Base-by-base conservation (phyloP, 2,113 vertebrate genomes). In the Syngnathus typhle region DNA sequence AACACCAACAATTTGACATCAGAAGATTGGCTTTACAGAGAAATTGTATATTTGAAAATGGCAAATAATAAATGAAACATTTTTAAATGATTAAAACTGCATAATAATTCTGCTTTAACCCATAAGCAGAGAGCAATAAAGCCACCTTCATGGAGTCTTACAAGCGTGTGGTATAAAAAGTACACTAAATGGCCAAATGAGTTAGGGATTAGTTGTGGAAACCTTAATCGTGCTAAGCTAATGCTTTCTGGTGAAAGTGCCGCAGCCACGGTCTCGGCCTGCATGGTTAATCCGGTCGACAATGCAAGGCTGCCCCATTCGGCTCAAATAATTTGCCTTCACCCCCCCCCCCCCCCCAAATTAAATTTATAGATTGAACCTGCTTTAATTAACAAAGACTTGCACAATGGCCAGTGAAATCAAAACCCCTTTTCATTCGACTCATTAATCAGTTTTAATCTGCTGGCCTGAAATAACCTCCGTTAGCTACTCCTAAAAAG, bases 121-220 rank as follows among this genome's bases (percentile, higher is more conserved):
- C 75, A 76, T 84, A 80, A 83, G 47, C 19, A n/a, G 10, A 52
- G 69, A 66, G 66, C 12, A 71, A 76, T 68, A 72, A 51, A 51
- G 19, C 18, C 8, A 51, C 43, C 70, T 72, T 80, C 80, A 82
- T 74, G 76, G 80, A 78, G 77, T 81, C 68, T 71, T 65, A 71
- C 76, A 41, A 82, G 70, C 74, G 72, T 84, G 73, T 81, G 78
- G 80, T 79, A 82, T 78, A 74, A 70, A 39, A 76, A 86, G 89
- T 83, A 88, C 78, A 85, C 82, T 76, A 87, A 87, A 87, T 81
- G 82, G 72, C 72, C 65, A 77, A 80, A 87, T 89, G 81, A 85
- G 73, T 75, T 75, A 65, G 44, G 88, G 86, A 88, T 88, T 89
- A 88, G 75, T 70, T 32, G 72, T 69, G 74, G 69, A 77, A 78